Evolutionary conservation across 2,888 invertebrate genomes (phyloP).

Genomic region (Oscheius onirici): DNA sequence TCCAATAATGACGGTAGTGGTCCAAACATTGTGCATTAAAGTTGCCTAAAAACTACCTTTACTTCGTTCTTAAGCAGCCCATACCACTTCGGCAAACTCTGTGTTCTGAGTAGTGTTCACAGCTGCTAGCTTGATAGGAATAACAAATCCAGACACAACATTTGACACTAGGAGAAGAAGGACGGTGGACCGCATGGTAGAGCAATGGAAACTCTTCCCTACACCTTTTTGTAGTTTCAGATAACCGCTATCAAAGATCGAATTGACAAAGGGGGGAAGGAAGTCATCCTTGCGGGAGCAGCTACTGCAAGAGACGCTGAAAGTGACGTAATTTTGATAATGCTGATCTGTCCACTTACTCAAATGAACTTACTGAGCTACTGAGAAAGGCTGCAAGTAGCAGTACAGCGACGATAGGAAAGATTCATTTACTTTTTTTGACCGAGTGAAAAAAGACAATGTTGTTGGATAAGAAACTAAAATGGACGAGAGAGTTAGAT

Average conservation of each 20-base stretch:
- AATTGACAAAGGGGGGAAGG: neutral
- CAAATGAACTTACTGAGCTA: too few relatives aligned
- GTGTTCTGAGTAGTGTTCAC: neutral
- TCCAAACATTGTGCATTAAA: constrained; percentile 13
- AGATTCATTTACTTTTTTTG: too few relatives aligned
- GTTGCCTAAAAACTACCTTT: neutral
- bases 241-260: constrained; percentile 1
- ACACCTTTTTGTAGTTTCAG: constrained; percentile 14
- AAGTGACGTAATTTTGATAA: neutral
- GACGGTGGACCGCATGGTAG: neutral
- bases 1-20: constrained; percentile 19
- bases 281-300: neutral
- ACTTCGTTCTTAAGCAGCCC: neutral
- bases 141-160: neutral
- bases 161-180: neutral
- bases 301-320: too few relatives aligned
- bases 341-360: neutral
- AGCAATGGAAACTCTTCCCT: neutral
- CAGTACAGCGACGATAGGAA: too few relatives aligned
- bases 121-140: neutral
- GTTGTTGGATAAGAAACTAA: too few relatives aligned
- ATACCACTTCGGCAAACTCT: neutral
- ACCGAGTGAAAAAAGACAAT: too few relatives aligned
- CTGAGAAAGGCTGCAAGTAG: too few relatives aligned
- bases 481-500: too few relatives aligned